Evolutionary conservation across 2,888 invertebrate genomes (phyloP).

Genomic region (Heliconius ismenius): DNA sequence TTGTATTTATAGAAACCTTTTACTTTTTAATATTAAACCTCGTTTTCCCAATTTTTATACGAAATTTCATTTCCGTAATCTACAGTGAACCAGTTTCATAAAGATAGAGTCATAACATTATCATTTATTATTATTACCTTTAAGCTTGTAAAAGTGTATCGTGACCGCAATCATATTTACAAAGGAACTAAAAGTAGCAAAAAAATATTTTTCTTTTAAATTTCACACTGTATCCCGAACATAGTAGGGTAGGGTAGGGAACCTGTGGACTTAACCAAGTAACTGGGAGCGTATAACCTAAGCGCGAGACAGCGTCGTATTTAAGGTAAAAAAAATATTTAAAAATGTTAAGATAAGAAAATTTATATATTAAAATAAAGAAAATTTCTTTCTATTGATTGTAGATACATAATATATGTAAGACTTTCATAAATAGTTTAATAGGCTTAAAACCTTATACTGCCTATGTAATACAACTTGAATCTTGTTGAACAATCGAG

Average conservation of each 20-base stretch:
- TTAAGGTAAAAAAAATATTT: no score
- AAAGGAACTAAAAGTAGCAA: neutral
- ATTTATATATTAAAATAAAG: no score
- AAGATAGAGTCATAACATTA: slow-evolving; percentile 8
- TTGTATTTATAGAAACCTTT: no score
- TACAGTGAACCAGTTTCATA: neutral
- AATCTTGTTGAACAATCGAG: neutral
- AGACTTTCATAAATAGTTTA: no score
- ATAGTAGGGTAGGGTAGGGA: neutral
- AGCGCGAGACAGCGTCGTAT: no score
- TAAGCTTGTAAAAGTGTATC: slow-evolving; percentile 1
- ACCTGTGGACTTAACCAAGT: neutral
- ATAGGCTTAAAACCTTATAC: neutral
- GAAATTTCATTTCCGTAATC: neutral
- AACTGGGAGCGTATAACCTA: no score
- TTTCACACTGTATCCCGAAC: neutral
- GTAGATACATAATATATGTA: no score
- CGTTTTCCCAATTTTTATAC: neutral
- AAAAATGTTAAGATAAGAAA: no score
- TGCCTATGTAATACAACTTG: neutral
- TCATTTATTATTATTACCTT: slow-evolving; percentile 7
- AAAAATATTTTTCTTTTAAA: no score
- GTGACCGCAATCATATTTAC: neutral
- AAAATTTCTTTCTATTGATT: no score
- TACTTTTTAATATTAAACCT: neutral